phyloP scores from a whole-genome alignment of 2,888 invertebrate species.

The Helleia helle region DNA sequence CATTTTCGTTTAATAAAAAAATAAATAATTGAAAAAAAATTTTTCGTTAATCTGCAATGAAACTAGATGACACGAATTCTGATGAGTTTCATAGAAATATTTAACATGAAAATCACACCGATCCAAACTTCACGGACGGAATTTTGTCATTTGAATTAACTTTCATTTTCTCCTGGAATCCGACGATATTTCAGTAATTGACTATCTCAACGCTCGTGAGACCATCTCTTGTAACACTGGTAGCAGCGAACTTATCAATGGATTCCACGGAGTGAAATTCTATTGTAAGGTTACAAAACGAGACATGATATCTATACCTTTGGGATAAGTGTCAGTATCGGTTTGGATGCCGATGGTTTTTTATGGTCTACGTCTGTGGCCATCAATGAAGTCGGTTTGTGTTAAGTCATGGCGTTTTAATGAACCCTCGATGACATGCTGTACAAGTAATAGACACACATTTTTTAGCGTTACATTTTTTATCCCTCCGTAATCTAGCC shows the following conservation, averaged over 20 bases:
- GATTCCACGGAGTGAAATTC: slow-evolving; percentile 68
- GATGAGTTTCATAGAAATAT: too few species aligned
- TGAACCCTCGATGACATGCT: slow-evolving; percentile 73
- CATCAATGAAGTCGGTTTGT: slow-evolving; percentile 73
- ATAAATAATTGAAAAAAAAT: too few species aligned
- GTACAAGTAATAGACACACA: slow-evolving; percentile 68
- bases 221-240: slow-evolving; percentile 65
- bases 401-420: slow-evolving; percentile 73
- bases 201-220: slow-evolving; percentile 54
- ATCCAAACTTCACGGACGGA: background rate
- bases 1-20: too few species aligned
- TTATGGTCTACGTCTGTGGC: slow-evolving; percentile 67
- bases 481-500: slow-evolving; percentile 36
- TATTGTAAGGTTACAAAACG: slow-evolving; percentile 59
- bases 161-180: slow-evolving; percentile 27
- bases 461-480: slow-evolving; percentile 70
- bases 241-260: slow-evolving; percentile 71
- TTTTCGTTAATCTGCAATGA: too few species aligned
- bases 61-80: too few species aligned
- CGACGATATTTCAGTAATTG: slow-evolving; percentile 34
- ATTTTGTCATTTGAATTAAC: slow-evolving; percentile 20
- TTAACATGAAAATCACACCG: too few species aligned
- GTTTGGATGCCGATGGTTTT: slow-evolving; percentile 34
- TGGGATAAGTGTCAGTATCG: slow-evolving; percentile 32
- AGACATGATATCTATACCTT: slow-evolving; percentile 35